A percentile compares a stretch with the other conserved stretches of the same genome.
Conservation (phyloP, 2,113 vertebrate genomes). For the Bucco capensis region DNA sequence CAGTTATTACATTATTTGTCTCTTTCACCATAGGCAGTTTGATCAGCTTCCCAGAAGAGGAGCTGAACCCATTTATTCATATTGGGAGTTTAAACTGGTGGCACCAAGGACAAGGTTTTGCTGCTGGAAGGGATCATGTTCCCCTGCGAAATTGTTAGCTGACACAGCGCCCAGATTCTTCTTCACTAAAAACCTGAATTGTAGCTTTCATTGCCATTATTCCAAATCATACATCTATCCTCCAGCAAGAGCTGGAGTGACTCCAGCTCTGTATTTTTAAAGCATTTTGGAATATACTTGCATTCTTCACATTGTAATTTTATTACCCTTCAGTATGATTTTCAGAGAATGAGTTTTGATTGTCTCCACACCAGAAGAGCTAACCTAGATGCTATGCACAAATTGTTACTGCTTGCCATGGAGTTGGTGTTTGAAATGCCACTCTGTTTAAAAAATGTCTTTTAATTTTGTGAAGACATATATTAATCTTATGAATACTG, state of each 20-base stretch:
- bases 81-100: background rate
- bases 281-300: background rate
- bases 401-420: background rate
- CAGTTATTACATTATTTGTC: fast-evolving
- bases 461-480: background rate
- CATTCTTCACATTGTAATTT: background rate
- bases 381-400: background rate
- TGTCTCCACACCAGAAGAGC: background rate
- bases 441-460: background rate
- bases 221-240: fast-evolving
- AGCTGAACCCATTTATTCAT: background rate
- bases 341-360: background rate
- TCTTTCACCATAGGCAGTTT: background rate
- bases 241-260: background rate
- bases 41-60: background rate
- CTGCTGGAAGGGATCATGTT: background rate
- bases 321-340: background rate
- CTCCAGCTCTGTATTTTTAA: background rate
- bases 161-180: background rate
- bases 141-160: background rate
- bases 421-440: background rate
- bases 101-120: background rate
- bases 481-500: background rate
- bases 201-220: background rate
- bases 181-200: background rate